Percentiles rank a stretch among this genome's conserved stretches.
phyloP scores from a whole-genome alignment of 1,140 invertebrate genomes.

The Drosophila punjabiensis region DNA sequence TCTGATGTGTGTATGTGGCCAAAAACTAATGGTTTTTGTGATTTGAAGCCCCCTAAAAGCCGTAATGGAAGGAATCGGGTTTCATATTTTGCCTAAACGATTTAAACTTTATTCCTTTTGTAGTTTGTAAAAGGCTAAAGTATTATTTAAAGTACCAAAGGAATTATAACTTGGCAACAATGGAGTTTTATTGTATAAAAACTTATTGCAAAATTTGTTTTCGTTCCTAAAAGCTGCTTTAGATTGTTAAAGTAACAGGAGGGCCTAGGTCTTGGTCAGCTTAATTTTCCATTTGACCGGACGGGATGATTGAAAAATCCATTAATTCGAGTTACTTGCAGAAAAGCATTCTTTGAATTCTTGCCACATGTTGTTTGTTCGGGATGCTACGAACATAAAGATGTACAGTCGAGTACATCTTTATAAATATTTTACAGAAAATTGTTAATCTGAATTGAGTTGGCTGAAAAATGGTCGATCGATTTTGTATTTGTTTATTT shows the following conservation, averaged over 20 bases:
- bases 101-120: background rate
- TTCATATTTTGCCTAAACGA: background rate
- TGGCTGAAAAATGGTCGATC: too few species aligned
- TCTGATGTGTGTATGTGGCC: constrained; percentile 23
- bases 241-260: background rate
- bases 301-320: constrained; percentile 57
- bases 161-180: too few species aligned
- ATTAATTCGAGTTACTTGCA: constrained; percentile 78
- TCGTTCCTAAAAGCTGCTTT: background rate
- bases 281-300: constrained; percentile 30
- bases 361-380: constrained; percentile 37
- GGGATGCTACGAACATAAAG: constrained; percentile 18
- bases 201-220: background rate
- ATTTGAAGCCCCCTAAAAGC: constrained; percentile 1
- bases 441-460: too few species aligned
- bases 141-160: background rate
- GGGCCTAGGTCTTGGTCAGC: background rate
- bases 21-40: constrained; percentile 31
- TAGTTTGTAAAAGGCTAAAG: background rate
- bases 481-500: too few species aligned
- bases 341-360: constrained; percentile 61
- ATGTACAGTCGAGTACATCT: constrained; percentile 3
- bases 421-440: background rate
- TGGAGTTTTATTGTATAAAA: background rate
- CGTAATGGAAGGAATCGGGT: background rate